Evolutionary conservation across 2,888 invertebrate species (phyloP).

Genomic region (Oxyteleia sp.): DNA sequence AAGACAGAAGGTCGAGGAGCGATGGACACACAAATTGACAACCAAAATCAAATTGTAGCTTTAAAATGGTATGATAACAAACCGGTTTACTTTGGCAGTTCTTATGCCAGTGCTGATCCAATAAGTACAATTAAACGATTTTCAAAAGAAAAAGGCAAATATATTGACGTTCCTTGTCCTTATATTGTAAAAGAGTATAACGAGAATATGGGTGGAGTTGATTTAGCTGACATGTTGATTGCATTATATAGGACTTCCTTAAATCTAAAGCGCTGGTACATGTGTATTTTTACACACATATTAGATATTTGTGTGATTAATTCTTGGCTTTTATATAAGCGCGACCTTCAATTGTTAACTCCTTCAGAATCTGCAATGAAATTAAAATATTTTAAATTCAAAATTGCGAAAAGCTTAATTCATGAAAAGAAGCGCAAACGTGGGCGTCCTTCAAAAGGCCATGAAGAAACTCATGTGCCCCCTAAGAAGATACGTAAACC

Average conservation of each 20-base stretch:
- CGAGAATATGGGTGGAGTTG: slow-evolving; percentile 78
- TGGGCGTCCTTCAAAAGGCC: slow-evolving; percentile 10
- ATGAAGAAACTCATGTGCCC: too few species aligned
- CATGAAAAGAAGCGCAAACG: slow-evolving; percentile 25
- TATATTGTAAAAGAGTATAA: slow-evolving; percentile 69
- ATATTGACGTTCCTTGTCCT: slow-evolving; percentile 76
- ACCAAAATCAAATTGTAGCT: background rate
- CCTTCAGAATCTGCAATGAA: background rate
- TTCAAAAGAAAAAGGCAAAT: slow-evolving; percentile 73
- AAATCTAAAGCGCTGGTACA: slow-evolving; percentile 81
- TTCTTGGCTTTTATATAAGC: slow-evolving; percentile 73
- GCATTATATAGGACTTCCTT: slow-evolving; percentile 74
- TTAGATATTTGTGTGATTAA: slow-evolving; percentile 75
- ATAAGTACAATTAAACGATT: slow-evolving; percentile 42
- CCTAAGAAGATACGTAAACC: slow-evolving; percentile 6
- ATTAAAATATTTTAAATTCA: slow-evolving; percentile 30
- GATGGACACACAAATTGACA: background rate
- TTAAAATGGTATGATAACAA: slow-evolving; percentile 75
- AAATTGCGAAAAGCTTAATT: slow-evolving; percentile 31
- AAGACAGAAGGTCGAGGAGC: background rate
- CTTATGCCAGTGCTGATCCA: slow-evolving; percentile 37
- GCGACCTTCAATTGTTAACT: background rate
- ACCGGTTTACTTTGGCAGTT: slow-evolving; percentile 73
- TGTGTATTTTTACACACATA: slow-evolving; percentile 60
- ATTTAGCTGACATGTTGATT: slow-evolving; percentile 77